Conservation (phyloP, 1,140 invertebrate species). For the Brachionus plicatilis region DNA sequence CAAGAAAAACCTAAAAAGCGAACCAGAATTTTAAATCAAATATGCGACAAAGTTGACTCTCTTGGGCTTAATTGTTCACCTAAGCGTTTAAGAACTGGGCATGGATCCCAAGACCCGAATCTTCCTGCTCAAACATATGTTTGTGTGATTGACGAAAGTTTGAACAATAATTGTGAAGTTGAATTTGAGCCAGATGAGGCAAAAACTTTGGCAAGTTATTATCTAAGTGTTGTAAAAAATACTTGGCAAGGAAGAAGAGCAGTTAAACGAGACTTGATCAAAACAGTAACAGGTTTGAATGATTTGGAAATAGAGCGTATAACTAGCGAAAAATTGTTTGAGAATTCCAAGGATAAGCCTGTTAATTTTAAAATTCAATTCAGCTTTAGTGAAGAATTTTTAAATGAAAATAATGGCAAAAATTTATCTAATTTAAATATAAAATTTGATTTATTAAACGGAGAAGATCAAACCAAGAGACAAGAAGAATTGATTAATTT, state of each 20-base stretch:
- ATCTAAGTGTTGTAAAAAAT: background rate
- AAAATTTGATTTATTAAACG: constrained; percentile 24
- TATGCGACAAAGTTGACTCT: constrained; percentile 32
- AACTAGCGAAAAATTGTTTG: background rate
- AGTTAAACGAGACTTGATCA: constrained; percentile 26
- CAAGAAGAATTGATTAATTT: constrained; percentile 23
- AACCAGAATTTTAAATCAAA: constrained; percentile 12
- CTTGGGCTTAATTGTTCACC: constrained; percentile 17
- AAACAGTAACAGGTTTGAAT: background rate
- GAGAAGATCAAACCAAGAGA: background rate
- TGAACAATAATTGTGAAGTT: constrained; percentile 26
- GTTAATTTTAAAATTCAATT: constrained; percentile 20
- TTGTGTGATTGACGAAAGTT: constrained; percentile 36
- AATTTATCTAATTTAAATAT: background rate
- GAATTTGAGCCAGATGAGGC: background rate
- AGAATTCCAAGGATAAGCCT: background rate
- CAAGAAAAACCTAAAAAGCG: constrained; percentile 16
- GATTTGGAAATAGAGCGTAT: background rate
- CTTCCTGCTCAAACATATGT: constrained; percentile 11
- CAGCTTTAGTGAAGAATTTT: background rate
- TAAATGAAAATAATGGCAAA: background rate
- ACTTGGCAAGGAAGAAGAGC: constrained; percentile 31
- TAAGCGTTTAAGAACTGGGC: background rate
- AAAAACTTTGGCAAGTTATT: constrained; percentile 17
- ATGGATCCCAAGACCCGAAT: background rate